phyloP scores from a whole-genome alignment of 1,140 invertebrate genomes.

The Drosophila ohnishii region DNA sequence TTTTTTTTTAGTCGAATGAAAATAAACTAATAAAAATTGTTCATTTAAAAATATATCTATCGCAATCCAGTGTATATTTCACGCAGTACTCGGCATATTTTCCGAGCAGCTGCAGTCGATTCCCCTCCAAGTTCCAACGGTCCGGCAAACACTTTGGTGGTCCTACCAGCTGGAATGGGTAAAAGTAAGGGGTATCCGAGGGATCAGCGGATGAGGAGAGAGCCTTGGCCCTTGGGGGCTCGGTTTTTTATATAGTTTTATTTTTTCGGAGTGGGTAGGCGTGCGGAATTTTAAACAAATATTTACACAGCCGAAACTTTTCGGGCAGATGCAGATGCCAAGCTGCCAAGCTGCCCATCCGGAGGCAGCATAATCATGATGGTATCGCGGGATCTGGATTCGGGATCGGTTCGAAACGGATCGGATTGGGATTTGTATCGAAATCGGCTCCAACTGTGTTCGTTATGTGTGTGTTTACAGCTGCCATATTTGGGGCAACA shows the following conservation, averaged over 20 bases:
- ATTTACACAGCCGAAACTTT: constrained; percentile 71
- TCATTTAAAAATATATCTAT: constrained; percentile 1
- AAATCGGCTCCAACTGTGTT: constrained; percentile 49
- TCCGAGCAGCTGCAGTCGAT: constrained; percentile 51
- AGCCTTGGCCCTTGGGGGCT: constrained; percentile 34
- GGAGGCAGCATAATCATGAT: constrained; percentile 48
- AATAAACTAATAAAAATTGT: no score
- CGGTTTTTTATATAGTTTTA: constrained; percentile 17
- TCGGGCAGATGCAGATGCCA: constrained; percentile 45
- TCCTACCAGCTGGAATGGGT: constrained; percentile 30
- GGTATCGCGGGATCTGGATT: constrained; percentile 35
- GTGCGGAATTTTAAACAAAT: constrained; percentile 79
- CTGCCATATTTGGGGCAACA: constrained; percentile 81
- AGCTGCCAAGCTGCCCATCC: constrained; percentile 44
- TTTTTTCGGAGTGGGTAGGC: constrained; percentile 48
- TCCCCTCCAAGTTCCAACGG: constrained; percentile 39
- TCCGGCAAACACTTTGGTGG: constrained; percentile 64
- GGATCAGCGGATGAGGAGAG: constrained; percentile 7
- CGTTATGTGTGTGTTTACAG: constrained; percentile 75
- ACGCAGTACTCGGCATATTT: constrained; percentile 69
- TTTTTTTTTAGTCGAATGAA: no score
- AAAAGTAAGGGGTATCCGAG: constrained; percentile 17
- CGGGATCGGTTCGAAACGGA: constrained; percentile 1
- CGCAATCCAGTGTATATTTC: constrained; percentile 25
- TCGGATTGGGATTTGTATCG: constrained; percentile 14